These are phyloP conservation scores for Semicossyphus pulcher DNA, from an alignment of 2,113 vertebrate genomes.

Conservation along the genomic window DNA sequence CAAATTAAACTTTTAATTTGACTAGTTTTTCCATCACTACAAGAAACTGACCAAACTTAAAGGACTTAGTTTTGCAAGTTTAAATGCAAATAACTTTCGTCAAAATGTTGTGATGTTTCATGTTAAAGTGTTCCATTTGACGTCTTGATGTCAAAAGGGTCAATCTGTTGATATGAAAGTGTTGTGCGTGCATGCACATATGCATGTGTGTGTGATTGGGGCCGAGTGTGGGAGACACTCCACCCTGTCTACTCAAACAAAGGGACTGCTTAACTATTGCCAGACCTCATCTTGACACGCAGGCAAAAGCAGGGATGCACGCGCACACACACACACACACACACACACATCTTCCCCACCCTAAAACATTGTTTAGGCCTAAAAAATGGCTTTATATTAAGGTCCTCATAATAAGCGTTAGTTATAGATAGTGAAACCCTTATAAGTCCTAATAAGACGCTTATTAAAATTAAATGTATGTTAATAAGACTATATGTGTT, in stretches of 20 bases:
- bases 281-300: slow-evolving; percentile 59
- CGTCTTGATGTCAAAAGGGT: no score
- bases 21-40: background rate
- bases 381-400: no score
- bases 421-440: no score
- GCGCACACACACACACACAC: background rate
- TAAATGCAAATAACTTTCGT: background rate
- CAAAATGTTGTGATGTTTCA: background rate
- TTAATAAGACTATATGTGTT: no score
- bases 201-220: slow-evolving; percentile 34
- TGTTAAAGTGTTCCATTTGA: background rate
- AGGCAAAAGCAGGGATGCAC: slow-evolving; percentile 18
- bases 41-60: background rate
- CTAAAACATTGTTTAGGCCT: slow-evolving; percentile 2
- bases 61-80: background rate
- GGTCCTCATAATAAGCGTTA: no score
- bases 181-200: background rate
- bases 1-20: background rate
- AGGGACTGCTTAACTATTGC: slow-evolving; percentile 63
- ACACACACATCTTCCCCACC: background rate
- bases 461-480: no score
- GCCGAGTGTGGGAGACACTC: slow-evolving; percentile 52
- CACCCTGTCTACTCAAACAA: slow-evolving; percentile 67
- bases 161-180: slow-evolving; percentile 22
- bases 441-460: no score